Evolutionary conservation across 2,888 invertebrate genomes (phyloP), one percentile per base, ranked within the genome.

Genomic region (Drosophila emarginata): DNA sequence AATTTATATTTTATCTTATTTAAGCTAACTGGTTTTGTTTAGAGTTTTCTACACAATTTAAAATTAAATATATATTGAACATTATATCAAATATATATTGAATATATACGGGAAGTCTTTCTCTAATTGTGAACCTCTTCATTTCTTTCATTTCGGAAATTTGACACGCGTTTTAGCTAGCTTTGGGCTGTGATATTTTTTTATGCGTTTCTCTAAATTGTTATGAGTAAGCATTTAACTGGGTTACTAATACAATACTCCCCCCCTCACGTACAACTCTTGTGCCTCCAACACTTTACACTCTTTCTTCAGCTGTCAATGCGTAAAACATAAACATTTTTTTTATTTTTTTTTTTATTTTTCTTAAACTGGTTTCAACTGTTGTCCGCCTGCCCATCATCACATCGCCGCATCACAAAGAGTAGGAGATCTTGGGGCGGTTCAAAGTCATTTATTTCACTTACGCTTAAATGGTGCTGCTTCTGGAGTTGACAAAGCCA

Each of bases 261-360:
- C 21, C 21, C 45, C 12, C 45, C 18, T 12, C 4, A n/a, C n/a
- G n/a, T n/a, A n/a, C 21, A 21, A 18, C 18, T 21, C 45, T 32
- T 32, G 11, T 9, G 9, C 2, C 32, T 5, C 11, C 32, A 9
- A 9, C 32, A 32, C 32, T 11, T 11, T 32, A 32, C 11, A 32
- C 32, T 32, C 32, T 32, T 32, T 32, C 32, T 21, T 45, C 45
- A 21, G 45, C 12, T 45, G 45, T 21, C 45, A 45, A 45, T 45
- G 45, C 45, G 45, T 45, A 45, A 45, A 21, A 45, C 45, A 45
- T 45, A 45, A 21, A 45, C 45, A 45, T 45, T 45, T 45, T 45
- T 45, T 45, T 45, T 45, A 11, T 45, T 7, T 14, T 15, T 40
- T 14, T 15, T 40, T 7, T 2, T 45, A 4, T 45, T 45, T 45